A percentile compares a stretch with the other conserved stretches of the same genome.
Conservation (phyloP, 1,140 invertebrate genomes). For the Heliconius hermathena region DNA sequence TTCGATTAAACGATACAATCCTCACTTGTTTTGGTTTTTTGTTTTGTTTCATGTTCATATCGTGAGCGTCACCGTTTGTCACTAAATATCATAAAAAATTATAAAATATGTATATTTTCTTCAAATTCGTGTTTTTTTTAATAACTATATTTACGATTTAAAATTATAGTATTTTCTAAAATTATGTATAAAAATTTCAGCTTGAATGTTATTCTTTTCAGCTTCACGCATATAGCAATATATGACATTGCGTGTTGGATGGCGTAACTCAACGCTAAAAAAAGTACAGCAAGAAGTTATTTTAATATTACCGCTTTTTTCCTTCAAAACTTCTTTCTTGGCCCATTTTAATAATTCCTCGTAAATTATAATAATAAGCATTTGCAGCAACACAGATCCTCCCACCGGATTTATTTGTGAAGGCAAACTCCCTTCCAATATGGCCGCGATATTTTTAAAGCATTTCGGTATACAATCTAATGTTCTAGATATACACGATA, state of each 20-base stretch:
- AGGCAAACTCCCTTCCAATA: constrained; percentile 85
- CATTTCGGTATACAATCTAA: constrained; percentile 84
- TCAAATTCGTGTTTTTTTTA: too few relatives aligned
- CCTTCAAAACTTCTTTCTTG: constrained; percentile 70
- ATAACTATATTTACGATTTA: too few relatives aligned
- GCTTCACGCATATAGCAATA: too few relatives aligned
- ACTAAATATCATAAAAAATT: constrained; percentile 40
- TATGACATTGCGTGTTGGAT: too few relatives aligned
- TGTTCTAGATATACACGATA: constrained; percentile 86
- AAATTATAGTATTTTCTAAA: too few relatives aligned
- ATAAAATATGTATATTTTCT: not conserved
- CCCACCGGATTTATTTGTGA: constrained; percentile 85
- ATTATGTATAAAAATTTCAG: too few relatives aligned
- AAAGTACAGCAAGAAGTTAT: not conserved
- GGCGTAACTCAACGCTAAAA: too few relatives aligned
- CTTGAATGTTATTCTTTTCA: too few relatives aligned
- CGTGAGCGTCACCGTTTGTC: constrained; percentile 60
- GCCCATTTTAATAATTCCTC: constrained; percentile 82
- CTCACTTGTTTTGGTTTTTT: constrained; percentile 59
- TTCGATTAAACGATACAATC: constrained; percentile 52
- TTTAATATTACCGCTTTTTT: constrained; percentile 58
- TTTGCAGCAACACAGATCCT: constrained; percentile 87
- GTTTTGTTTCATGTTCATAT: constrained; percentile 48
- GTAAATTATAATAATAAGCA: constrained; percentile 83
- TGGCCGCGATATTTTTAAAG: constrained; percentile 79